Evolutionary conservation across 2,797 vertebrate species (phyloP), one percentile per base, ranked within the genome.

Genomic region (Synanceia verrucosa): DNA sequence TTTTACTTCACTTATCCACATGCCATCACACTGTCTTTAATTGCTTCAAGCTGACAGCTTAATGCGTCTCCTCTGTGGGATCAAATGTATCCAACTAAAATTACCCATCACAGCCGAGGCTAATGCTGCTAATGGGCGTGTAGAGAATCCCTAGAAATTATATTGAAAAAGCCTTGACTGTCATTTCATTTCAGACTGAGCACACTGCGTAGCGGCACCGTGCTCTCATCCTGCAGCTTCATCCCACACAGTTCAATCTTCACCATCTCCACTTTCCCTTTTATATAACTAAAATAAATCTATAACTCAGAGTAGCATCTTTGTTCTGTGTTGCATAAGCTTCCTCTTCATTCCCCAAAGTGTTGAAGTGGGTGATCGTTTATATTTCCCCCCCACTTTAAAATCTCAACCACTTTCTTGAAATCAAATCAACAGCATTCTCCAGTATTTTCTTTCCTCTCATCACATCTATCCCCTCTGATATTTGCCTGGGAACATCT

Each of bases 241-340:
- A 34, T 64, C 84, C 76, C 78, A 75, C 85, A 56, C 62, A 48
- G 48, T 52, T 52, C 7, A 62, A 47, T 37, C 76, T 64, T 28
- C 24, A 31, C 31, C 65, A 58, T 64, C 70, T 71, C 70, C 0
- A 1, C 67, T 69, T 70, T 70, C 56, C 53, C 60, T 65, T 64
- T 85, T 82, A 82, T 59, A 68, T 56, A 85, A 82, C 76, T 73
- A 19, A 2, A 19, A 2, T 19, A 4, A 9, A 78, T 29, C 44
- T 11, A 52, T 23, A 74, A 59, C 47, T 23, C 31, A 31, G 14
- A 62, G 50, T 41, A 23, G 37, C 4, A 11, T 51, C 24, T 65
- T 28, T 14, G 3, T 26, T 56, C 29, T 55, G 50, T 64, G 55
- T 74, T 78, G 50, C 24, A 24, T 2, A 62, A 31, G 21, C 59